Base-by-base conservation (phyloP, 1,140 invertebrate genomes). In the Araneus ventricosus region DNA sequence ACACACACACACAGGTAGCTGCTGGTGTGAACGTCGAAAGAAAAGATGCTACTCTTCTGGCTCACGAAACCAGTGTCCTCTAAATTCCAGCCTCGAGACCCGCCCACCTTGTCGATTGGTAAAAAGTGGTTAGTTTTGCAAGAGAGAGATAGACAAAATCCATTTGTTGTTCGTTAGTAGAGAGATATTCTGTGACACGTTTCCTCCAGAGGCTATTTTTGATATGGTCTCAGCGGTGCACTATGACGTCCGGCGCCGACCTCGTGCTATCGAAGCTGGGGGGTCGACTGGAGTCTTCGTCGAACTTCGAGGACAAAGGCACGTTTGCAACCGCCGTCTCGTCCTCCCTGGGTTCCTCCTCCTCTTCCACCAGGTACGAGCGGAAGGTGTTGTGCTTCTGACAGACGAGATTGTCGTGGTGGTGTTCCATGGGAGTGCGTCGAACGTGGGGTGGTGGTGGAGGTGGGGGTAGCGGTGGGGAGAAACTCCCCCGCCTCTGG, bases 181-280 rank as follows among this genome's bases (percentile, higher is more conserved):
- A 80, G 79, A 82, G 37, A 52, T 82, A 45, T 82, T 52, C 41
- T n/a, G 63, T 10, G 34, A 75, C 27, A 45, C 82, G 82, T 84
- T 84, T 61, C 57, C 85, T 61, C 52, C 85, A 87, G 41, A 34
- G 80, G 80, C 22, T 27, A 22, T 52, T 57, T 57, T 34, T 87
- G 85, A 87, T 87, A 87, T 87, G 85, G 59, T 57, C 82, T 97
- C 97, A 97, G 96, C 97, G 97, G 27, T 97, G 97, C 94, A 97
- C 97, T 94, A 94, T 93, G 45, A 94, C 94, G 70, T 94, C 94
- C 22, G 94, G 94, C 7, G 94, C 94, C 45, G 94, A 94, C 24
- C 93, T 84, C n/a, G 94, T 94, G 34, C 88, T 88, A 37, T 94
- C 93, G 84, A 94, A 94, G 87, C 97, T 97, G 95, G 97, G 97